These are phyloP conservation scores for Drosophila parthenogenetica DNA, from an alignment of 2,888 invertebrate species.

Conservation along the genomic window DNA sequence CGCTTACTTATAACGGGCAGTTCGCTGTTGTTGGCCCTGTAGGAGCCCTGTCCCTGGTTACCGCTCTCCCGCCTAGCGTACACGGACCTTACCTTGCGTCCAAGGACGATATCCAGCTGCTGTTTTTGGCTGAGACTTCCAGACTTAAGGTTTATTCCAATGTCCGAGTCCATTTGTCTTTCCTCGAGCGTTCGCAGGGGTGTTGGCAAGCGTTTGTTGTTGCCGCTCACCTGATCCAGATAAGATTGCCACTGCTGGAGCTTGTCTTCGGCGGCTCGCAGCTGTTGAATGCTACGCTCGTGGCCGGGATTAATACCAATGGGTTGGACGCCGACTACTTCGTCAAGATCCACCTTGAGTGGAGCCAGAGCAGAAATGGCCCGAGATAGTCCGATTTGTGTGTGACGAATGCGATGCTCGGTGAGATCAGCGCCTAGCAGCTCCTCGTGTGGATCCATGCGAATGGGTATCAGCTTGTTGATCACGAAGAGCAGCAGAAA, in stretches of 20 bases:
- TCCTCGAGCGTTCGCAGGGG: slow-evolving; percentile 39
- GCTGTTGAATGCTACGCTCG: slow-evolving; percentile 81
- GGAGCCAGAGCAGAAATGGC: slow-evolving; percentile 91
- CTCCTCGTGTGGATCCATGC: slow-evolving; percentile 94
- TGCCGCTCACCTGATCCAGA: slow-evolving; percentile 78
- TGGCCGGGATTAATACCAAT: slow-evolving; percentile 90
- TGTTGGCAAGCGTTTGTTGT: slow-evolving; percentile 25
- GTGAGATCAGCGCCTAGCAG: slow-evolving; percentile 95
- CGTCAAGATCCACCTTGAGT: slow-evolving; percentile 86
- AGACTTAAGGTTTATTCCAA: slow-evolving; percentile 55
- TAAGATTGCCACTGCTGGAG: slow-evolving; percentile 83
- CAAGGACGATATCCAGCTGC: slow-evolving; percentile 67
- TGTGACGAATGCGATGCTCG: slow-evolving; percentile 93
- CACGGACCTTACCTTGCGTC: slow-evolving; percentile 68
- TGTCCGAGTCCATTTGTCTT: slow-evolving; percentile 46
- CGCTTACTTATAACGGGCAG: slow-evolving; percentile 59
- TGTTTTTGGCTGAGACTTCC: slow-evolving; percentile 28
- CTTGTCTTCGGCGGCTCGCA: slow-evolving; percentile 83
- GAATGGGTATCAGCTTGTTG: slow-evolving; percentile 91
- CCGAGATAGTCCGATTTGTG: slow-evolving; percentile 88
- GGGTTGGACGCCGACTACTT: slow-evolving; percentile 81
- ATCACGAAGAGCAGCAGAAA: slow-evolving; percentile 91
- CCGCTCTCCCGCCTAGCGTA: slow-evolving; percentile 52
- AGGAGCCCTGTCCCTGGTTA: slow-evolving; percentile 61
- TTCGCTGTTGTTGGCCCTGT: slow-evolving; percentile 76